A percentile compares a stretch with the other conserved stretches of the same genome.
These are phyloP conservation scores for Xylocopa sonorina DNA, from an alignment of 1,140 invertebrate genomes.

Conservation along the genomic window DNA sequence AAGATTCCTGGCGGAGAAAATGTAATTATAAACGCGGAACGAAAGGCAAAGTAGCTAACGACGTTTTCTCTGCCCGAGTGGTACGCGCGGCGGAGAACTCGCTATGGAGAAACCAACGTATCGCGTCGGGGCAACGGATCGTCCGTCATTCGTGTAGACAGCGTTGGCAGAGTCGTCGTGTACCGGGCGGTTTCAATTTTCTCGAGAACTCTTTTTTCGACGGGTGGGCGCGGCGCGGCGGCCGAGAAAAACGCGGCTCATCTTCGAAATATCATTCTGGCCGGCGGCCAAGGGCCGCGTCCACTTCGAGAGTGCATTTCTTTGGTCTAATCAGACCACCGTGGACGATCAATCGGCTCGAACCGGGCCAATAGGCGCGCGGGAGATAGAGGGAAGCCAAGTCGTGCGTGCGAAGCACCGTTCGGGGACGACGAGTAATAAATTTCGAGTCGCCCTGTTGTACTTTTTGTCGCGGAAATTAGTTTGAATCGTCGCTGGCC, in stretches of 20 bases:
- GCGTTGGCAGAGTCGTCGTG: constrained; percentile 13
- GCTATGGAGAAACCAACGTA: constrained; percentile 12
- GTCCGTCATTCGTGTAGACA: constrained; percentile 46
- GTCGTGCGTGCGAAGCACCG: constrained; percentile 20
- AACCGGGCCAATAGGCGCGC: constrained; percentile 9
- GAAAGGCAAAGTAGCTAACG: neutral
- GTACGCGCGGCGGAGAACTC: neutral
- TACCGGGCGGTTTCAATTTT: constrained; percentile 46
- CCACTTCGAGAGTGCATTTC: constrained; percentile 20
- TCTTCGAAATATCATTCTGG: constrained; percentile 58
- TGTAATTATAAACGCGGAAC: neutral
- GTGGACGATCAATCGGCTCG: constrained; percentile 13
- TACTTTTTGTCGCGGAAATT: neutral
- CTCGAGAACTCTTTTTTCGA: neutral
- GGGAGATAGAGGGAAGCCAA: neutral
- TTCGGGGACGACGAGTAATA: neutral
- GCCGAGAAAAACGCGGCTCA: constrained; percentile 10
- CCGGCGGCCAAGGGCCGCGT: constrained; percentile 37
- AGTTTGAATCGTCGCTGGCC: too few species aligned
- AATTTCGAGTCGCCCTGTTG: neutral
- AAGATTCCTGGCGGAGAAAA: neutral
- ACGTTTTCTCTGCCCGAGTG: constrained; percentile 5
- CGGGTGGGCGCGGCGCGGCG: neutral
- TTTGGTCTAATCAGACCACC: constrained; percentile 5
- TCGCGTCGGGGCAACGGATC: constrained; percentile 34